Conservation (phyloP, 2,113 vertebrate genomes). For the Solenodon paradoxus region DNA sequence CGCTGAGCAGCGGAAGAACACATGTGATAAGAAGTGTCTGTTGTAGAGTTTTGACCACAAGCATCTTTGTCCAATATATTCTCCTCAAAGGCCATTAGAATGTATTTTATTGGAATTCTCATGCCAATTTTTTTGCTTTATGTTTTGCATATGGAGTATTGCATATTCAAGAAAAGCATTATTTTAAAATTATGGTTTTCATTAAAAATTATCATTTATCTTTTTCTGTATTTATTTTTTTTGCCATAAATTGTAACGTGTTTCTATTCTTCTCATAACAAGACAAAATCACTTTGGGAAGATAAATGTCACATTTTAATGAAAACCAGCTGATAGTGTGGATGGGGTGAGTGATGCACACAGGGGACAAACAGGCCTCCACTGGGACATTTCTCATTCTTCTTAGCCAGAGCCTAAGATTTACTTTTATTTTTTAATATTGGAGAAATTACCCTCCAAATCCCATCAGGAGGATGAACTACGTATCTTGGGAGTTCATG, state of each 20-base stretch:
- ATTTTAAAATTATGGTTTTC: constrained; percentile 55
- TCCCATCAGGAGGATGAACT: not conserved
- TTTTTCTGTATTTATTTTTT: constrained; percentile 24
- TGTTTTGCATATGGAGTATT: not conserved
- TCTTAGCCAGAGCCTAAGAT: not conserved
- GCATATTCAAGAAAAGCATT: constrained; percentile 39
- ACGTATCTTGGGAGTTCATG: not conserved
- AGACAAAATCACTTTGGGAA: constrained; percentile 59
- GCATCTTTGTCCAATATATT: not conserved
- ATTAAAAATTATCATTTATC: constrained; percentile 53
- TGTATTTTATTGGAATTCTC: constrained; percentile 29
- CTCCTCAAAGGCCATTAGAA: not conserved
- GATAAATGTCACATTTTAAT: constrained; percentile 73
- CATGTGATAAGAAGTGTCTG: not conserved
- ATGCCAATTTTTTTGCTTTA: not conserved
- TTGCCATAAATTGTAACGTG: constrained; percentile 49
- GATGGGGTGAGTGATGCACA: not conserved
- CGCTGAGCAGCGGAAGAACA: not conserved
- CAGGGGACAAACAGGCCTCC: not conserved
- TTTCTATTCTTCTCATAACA: constrained; percentile 24
- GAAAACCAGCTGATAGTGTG: constrained; percentile 41
- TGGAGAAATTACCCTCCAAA: constrained; percentile 22
- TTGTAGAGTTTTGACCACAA: not conserved
- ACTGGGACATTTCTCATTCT: constrained; percentile 62
- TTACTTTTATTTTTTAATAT: constrained; percentile 56